These are phyloP conservation scores for Tetragnatha montana DNA, from an alignment of 2,888 invertebrate genomes.

Conservation along the genomic window DNA sequence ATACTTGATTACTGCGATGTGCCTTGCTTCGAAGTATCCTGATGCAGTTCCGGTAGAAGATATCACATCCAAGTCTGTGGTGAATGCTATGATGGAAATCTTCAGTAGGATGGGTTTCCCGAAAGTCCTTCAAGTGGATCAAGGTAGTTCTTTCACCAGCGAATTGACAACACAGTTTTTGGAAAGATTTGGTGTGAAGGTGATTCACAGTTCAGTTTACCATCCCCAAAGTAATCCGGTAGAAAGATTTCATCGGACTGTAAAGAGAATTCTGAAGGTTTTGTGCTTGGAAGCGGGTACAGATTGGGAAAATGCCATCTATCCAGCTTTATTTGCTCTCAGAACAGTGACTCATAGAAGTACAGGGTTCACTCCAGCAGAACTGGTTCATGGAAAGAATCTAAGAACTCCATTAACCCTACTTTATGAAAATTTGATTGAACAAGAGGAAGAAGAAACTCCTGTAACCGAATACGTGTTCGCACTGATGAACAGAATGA, in stretches of 20 bases:
- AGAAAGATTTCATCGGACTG: constrained; percentile 7
- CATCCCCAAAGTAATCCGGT: background rate
- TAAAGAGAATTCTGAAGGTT: background rate
- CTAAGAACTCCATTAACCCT: background rate
- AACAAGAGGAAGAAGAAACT: background rate
- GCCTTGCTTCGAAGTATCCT: constrained; percentile 15
- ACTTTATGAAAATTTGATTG: background rate
- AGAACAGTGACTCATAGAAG: background rate
- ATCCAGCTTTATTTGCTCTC: background rate
- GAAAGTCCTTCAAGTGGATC: constrained; percentile 8
- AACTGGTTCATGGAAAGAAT: background rate
- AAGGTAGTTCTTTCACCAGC: constrained; percentile 27
- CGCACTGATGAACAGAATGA: background rate
- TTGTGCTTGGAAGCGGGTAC: background rate
- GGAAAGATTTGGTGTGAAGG: constrained; percentile 13
- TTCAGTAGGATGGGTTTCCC: constrained; percentile 10
- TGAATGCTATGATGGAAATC: background rate
- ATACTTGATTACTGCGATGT: constrained; percentile 16
- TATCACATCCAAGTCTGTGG: constrained; percentile 1
- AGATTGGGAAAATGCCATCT: background rate
- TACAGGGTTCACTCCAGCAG: background rate
- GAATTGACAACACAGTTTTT: background rate
- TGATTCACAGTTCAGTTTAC: background rate
- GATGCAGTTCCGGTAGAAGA: constrained; percentile 2
- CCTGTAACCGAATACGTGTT: background rate